phyloP scores from a whole-genome alignment of 1,140 invertebrate genomes.

The Hermetia illucens region DNA sequence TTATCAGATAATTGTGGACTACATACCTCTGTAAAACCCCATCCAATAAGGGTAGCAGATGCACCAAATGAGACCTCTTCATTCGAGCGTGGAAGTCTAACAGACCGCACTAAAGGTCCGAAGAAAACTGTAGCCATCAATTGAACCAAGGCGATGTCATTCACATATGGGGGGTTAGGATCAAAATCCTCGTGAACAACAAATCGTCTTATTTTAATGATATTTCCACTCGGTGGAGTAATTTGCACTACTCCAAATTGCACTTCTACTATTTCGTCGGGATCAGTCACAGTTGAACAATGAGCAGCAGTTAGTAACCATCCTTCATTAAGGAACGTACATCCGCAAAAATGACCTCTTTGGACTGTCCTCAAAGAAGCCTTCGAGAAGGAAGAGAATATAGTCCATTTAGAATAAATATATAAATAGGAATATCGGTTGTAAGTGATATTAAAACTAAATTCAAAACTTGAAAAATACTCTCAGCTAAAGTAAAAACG shows the following conservation, averaged over 20 bases:
- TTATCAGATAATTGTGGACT: background rate
- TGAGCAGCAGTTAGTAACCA: conserved; percentile 25
- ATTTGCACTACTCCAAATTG: conserved; percentile 18
- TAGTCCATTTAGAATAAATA: too few species aligned
- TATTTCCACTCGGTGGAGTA: conserved; percentile 6
- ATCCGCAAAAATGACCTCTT: conserved; percentile 25
- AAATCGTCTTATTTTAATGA: conserved; percentile 13
- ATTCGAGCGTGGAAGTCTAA: conserved; percentile 13
- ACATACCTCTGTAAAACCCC: conserved; percentile 22
- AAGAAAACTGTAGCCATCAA: conserved; percentile 12
- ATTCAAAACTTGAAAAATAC: too few species aligned
- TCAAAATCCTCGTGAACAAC: conserved; percentile 21
- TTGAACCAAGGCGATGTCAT: conserved; percentile 21
- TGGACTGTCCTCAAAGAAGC: conserved; percentile 15
- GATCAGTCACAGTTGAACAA: conserved; percentile 12
- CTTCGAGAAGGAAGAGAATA: too few species aligned
- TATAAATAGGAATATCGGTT: too few species aligned
- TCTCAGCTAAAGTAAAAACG: too few species aligned
- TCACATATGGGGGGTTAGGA: conserved; percentile 14
- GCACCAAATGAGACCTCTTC: conserved; percentile 10
- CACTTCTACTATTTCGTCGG: conserved; percentile 12
- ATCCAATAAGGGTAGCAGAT: conserved; percentile 17
- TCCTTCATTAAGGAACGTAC: conserved; percentile 17
- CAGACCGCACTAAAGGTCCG: conserved; percentile 11
- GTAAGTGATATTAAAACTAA: too few species aligned